phyloP scores from a whole-genome alignment of 2,113 vertebrate species.

The Pomatorhinus ruficollis region DNA sequence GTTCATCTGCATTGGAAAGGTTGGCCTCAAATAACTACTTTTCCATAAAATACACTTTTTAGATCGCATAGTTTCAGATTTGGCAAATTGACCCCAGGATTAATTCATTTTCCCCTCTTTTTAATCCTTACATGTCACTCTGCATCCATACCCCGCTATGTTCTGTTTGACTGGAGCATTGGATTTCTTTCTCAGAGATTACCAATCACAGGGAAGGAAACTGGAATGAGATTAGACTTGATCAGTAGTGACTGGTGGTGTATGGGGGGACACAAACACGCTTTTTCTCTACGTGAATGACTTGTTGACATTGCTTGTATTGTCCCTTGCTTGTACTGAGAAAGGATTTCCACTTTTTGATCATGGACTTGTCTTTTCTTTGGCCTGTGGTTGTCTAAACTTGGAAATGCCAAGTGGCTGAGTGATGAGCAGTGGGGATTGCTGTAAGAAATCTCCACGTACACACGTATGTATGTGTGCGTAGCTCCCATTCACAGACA shows the following conservation, averaged over 20 bases:
- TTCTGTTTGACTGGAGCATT: background rate
- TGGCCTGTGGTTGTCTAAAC: background rate
- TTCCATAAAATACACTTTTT: background rate
- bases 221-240: background rate
- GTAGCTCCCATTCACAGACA: background rate
- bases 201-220: background rate
- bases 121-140: background rate
- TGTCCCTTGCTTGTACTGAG: background rate
- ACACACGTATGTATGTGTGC: rapidly evolving
- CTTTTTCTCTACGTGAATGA: background rate
- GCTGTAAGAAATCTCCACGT: background rate
- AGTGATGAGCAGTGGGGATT: background rate
- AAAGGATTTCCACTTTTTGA: background rate
- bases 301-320: background rate
- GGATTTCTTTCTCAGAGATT: background rate
- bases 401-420: background rate
- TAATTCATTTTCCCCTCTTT: background rate
- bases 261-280: background rate
- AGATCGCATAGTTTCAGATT: background rate
- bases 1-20: background rate
- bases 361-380: background rate
- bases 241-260: background rate
- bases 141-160: background rate
- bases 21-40: background rate
- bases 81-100: background rate